These are phyloP conservation scores for Copidosoma aretas DNA, from an alignment of 2,888 invertebrate species.

Conservation along the genomic window DNA sequence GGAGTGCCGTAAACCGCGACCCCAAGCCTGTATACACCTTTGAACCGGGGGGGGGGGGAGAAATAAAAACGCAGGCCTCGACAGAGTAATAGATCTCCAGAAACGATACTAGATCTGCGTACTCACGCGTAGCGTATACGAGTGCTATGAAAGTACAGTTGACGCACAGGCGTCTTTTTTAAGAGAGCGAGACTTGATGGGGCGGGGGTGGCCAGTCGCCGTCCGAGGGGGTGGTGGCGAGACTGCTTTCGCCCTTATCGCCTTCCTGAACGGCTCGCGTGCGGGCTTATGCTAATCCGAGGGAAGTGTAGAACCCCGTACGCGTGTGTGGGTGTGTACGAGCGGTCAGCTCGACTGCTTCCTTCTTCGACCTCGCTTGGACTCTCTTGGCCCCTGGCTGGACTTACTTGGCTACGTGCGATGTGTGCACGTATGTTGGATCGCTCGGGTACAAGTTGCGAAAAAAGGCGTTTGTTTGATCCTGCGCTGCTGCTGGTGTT, in stretches of 20 bases:
- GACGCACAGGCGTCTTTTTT: slow-evolving; percentile 14
- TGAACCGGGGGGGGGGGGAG: too few species aligned
- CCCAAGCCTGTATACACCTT: too few species aligned
- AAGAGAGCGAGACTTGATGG: neutral
- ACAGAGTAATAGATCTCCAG: too few species aligned
- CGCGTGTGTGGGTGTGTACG: slow-evolving; percentile 44
- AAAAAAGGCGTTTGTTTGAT: too few species aligned
- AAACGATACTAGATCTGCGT: too few species aligned
- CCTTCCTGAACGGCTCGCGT: slow-evolving; percentile 56
- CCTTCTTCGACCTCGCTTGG: slow-evolving; percentile 25
- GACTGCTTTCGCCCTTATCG: slow-evolving; percentile 39
- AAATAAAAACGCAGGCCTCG: too few species aligned
- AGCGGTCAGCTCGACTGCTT: slow-evolving; percentile 9
- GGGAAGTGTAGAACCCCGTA: slow-evolving; percentile 52
- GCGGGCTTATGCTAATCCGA: slow-evolving; percentile 60
- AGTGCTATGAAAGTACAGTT: neutral
- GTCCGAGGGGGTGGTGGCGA: neutral
- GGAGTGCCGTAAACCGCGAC: too few species aligned
- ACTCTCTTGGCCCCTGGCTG: slow-evolving; percentile 6
- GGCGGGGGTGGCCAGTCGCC: neutral
- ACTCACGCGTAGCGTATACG: neutral
- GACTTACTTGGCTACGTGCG: slow-evolving; percentile 15
- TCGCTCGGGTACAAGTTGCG: too few species aligned
- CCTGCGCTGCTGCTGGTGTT: too few species aligned
- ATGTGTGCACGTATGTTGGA: neutral